Evolutionary conservation across 92 coral and sea anemone species (phyloP).

Genomic region (Porites evermanni): DNA sequence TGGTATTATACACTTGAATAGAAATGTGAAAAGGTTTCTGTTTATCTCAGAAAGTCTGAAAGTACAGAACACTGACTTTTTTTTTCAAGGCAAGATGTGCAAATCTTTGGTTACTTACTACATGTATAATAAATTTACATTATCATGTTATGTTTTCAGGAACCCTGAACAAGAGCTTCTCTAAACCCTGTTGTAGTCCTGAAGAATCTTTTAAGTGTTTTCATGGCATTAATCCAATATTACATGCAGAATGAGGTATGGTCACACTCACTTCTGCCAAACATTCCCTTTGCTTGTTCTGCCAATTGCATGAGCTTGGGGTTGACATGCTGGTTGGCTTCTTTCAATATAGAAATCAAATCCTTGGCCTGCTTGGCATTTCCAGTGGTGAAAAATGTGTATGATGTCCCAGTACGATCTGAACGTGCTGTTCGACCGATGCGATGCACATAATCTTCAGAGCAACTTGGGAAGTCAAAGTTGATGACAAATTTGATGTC

Average conservation of each 20-base stretch:
- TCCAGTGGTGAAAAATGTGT: conserved; percentile 94
- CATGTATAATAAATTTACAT: too few relatives aligned
- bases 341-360: conserved; percentile 82
- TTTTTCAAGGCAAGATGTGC: too few relatives aligned
- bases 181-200: not conserved
- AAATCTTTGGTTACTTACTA: too few relatives aligned
- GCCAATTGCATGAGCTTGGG: conserved; percentile 81
- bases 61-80: too few relatives aligned
- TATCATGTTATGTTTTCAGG: too few relatives aligned
- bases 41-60: too few relatives aligned
- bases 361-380: conserved; percentile 99
- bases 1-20: too few relatives aligned
- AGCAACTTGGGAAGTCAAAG: conserved; percentile 98
- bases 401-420: conserved; percentile 96
- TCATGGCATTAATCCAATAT: too few relatives aligned
- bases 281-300: conserved; percentile 78
- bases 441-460: conserved; percentile 99
- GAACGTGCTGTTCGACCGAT: conserved; percentile 99
- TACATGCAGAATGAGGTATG: not conserved
- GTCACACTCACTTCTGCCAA: conserved; percentile 82
- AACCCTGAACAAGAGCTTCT: too few relatives aligned
- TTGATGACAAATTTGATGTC: conserved; percentile 99
- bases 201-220: not conserved
- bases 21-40: too few relatives aligned
- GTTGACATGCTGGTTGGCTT: conserved; percentile 96